Base-by-base conservation (phyloP, 1,140 invertebrate genomes). In the Achatina immaculata region DNA sequence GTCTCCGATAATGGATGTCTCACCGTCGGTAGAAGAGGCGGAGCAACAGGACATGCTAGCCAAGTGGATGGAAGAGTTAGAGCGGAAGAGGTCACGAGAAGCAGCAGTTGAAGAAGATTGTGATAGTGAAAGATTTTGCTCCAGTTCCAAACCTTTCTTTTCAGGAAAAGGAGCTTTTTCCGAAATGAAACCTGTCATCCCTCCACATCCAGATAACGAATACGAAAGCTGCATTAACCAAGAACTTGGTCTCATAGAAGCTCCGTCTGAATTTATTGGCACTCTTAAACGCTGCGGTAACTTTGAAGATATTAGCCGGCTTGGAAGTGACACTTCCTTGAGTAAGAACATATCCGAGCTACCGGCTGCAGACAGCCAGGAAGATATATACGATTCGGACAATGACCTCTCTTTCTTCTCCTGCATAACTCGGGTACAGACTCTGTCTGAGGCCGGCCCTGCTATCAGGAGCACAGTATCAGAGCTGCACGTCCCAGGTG, bases 1-100 rank as follows among this genome's bases (percentile, higher is more conserved):
- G 14, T 93, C 92, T 7, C 92, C 92, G 0, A 93, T 93, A 48
- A 71, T 92, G 66, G 92, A 92, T 84, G 92, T 93, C 1, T 92
- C 92, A 1, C 92, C 92, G 0, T 92, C 92, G 1, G 76, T 93
- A 21, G 92, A 93, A 84, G 88, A 91, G 66, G 91, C 92, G 9
- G 92, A 92, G 79, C 91, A 92, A 75, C 90, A 89, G 73, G 89
- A 92, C 74, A 92, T 92, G 91, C 81, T 89, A 34, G 86, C 85
- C 3, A 87, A 89, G 55, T 89, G 90, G 78, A 83, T 86, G 72
- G 86, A 87, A 55, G 88, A 87, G 66, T 69, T 86, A 16, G 58
- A 86, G 65, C 80, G 85, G 43, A 84, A 86, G 55, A 82, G 85
- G 65, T 89, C 87, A 11, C 77, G 86, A 21, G 85, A 86, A 28